Conservation (phyloP, 2,797 vertebrate genomes). For the Brachymystax lenok region DNA sequence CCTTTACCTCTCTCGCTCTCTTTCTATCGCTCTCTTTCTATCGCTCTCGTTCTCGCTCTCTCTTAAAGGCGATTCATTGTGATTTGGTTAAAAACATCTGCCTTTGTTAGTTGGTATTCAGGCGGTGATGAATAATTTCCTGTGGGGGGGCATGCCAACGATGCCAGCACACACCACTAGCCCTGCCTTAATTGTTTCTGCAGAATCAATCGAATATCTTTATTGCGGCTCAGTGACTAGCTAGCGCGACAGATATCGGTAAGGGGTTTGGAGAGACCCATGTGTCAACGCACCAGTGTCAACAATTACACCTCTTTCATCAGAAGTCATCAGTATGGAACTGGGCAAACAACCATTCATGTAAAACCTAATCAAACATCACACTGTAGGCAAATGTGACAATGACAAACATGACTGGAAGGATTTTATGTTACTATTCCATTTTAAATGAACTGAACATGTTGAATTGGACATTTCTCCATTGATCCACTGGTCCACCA, state of each 20-base stretch:
- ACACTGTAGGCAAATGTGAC: conserved; percentile 6
- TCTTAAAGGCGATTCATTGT: conserved; percentile 28
- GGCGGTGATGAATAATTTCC: conserved; percentile 62
- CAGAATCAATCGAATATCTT: conserved; percentile 45
- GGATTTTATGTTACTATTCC: neutral
- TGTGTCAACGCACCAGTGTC: conserved; percentile 24
- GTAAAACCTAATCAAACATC: neutral
- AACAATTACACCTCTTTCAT: conserved; percentile 33
- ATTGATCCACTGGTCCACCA: neutral
- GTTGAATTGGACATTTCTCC: neutral
- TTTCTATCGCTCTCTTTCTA: conserved; percentile 29
- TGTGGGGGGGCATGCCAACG: conserved; percentile 17
- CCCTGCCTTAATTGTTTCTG: conserved; percentile 52
- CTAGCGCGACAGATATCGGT: neutral
- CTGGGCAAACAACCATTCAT: conserved; percentile 31
- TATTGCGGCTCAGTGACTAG: conserved; percentile 12
- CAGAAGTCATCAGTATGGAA: conserved; percentile 11
- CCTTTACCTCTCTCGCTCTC: neutral
- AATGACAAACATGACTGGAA: neutral
- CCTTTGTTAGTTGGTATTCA: conserved; percentile 57
- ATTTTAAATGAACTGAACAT: neutral
- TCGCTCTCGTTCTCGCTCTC: conserved; percentile 14
- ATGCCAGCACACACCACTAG: conserved; percentile 24
- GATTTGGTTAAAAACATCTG: conserved; percentile 60
- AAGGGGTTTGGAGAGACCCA: conserved; percentile 4